A percentile compares a stretch with the other conserved stretches of the same genome.
Conservation (phyloP, 2,888 invertebrate genomes). For the Blera fallax region DNA sequence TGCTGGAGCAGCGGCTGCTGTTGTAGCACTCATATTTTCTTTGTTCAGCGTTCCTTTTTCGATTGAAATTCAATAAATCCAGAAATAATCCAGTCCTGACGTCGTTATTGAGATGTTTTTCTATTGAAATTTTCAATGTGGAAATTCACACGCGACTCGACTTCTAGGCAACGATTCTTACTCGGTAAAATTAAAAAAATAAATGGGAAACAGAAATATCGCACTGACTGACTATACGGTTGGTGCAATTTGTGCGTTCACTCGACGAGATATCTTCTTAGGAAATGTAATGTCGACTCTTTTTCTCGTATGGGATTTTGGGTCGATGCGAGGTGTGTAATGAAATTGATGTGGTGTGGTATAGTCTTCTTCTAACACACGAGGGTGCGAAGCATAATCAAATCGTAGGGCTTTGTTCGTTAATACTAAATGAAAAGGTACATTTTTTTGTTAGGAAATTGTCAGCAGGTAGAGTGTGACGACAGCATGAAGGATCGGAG, state of each 20-base stretch:
- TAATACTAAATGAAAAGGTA: neutral
- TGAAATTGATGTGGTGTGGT: neutral
- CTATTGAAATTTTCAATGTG: constrained; percentile 37
- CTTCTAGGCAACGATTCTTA: constrained; percentile 61
- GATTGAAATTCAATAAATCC: constrained; percentile 33
- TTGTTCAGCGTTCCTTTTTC: constrained; percentile 30
- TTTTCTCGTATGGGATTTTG: neutral
- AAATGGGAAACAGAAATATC: constrained; percentile 62
- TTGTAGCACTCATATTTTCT: constrained; percentile 75
- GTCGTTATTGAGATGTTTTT: constrained; percentile 43
- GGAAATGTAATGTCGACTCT: neutral
- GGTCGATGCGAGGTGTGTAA: neutral
- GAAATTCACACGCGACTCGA: constrained; percentile 65
- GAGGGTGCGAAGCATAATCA: too few relatives aligned
- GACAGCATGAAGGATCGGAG: neutral
- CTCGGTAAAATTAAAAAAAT: constrained; percentile 72
- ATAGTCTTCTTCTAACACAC: neutral
- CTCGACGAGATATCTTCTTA: constrained; percentile 4
- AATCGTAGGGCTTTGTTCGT: constrained; percentile 17
- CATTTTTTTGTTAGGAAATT: neutral
- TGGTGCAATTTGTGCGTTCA: constrained; percentile 52
- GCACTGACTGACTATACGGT: constrained; percentile 36
- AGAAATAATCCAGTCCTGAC: constrained; percentile 43
- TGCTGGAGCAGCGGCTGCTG: constrained; percentile 77
- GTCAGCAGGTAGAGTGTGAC: neutral